phyloP scores from a whole-genome alignment of 2,888 invertebrate species.

The Caenorhabditis sp. region DNA sequence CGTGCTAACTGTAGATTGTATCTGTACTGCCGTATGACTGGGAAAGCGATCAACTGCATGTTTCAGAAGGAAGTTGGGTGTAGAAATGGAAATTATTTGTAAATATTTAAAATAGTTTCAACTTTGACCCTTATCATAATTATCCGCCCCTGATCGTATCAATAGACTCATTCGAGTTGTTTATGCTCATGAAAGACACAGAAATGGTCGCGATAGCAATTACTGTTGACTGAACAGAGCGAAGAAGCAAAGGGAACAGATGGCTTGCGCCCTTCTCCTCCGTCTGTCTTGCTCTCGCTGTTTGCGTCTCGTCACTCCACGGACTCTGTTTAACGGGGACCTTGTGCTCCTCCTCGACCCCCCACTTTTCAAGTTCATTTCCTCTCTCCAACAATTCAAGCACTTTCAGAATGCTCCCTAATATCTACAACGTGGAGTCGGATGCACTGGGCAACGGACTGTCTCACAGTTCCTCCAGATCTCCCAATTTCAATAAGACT shows the following conservation, averaged over 20 bases:
- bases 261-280: conserved; percentile 43
- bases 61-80: too few species aligned
- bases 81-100: too few species aligned
- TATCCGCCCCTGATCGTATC: too few species aligned
- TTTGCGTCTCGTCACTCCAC: conserved; percentile 44
- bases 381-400: neutral
- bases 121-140: too few species aligned
- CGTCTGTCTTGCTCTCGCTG: conserved; percentile 18
- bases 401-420: conserved; percentile 25
- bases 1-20: too few species aligned
- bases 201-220: neutral
- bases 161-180: too few species aligned
- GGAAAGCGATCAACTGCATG: too few species aligned
- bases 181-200: too few species aligned
- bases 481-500: conserved; percentile 44
- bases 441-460: conserved; percentile 34
- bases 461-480: conserved; percentile 40
- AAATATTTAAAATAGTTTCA: too few species aligned
- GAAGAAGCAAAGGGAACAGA: conserved; percentile 23
- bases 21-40: too few species aligned
- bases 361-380: conserved; percentile 28
- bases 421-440: conserved; percentile 52
- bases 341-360: conserved; percentile 17
- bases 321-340: conserved; percentile 44
- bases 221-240: neutral